A percentile compares a stretch with the other conserved stretches of the same genome.
Evolutionary conservation across 2,113 vertebrate species (phyloP).

Genomic region (Megaleporinus macrocephalus): DNA sequence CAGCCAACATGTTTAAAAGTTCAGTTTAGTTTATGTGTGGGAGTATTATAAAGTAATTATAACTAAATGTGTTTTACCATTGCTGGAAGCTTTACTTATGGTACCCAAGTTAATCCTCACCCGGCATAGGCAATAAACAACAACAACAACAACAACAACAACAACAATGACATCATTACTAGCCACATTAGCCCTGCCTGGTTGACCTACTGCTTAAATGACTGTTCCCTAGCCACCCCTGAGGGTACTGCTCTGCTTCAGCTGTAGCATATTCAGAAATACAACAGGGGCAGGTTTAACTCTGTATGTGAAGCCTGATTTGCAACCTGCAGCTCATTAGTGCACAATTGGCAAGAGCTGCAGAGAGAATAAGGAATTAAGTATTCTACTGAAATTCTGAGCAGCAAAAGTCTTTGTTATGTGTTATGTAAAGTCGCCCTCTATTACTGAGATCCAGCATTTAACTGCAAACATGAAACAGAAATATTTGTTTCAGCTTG

Average conservation of each 20-base stretch:
- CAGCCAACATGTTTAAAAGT: no score
- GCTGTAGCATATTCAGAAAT: background rate
- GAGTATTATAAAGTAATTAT: no score
- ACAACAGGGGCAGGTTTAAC: background rate
- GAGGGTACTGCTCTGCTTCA: background rate
- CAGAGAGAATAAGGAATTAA: background rate
- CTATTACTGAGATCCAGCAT: background rate
- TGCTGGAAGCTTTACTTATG: no score
- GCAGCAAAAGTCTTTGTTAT: no score
- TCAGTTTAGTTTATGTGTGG: no score
- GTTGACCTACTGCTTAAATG: background rate
- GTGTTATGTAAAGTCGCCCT: no score
- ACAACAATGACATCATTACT: background rate
- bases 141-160: background rate
- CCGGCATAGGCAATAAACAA: no score
- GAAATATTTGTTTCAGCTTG: background rate
- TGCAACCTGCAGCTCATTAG: background rate
- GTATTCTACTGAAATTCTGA: background rate
- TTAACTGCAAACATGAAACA: background rate
- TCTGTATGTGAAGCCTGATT: background rate
- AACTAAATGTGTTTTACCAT: no score
- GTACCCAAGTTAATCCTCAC: no score
- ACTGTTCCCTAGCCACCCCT: background rate
- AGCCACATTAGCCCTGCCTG: background rate
- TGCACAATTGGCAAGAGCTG: background rate